Evolutionary conservation across 2,888 invertebrate genomes (phyloP), one percentile per base, ranked within the genome.

Genomic region (Gymnosoma rotundatum): DNA sequence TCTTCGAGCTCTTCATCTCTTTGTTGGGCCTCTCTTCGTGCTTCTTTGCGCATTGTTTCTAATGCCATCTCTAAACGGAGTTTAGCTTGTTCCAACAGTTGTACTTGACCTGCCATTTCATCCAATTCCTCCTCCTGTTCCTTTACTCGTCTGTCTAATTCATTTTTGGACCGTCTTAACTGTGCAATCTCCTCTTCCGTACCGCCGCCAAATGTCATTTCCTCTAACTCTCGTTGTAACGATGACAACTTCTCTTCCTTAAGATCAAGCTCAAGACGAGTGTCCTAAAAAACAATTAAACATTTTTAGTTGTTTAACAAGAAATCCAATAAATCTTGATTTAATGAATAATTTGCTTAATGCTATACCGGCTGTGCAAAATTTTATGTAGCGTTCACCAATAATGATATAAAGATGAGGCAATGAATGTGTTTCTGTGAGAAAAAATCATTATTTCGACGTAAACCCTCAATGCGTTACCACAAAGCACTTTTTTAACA

Each of bases 61-160:
- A 98, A 92, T 58, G 96, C 94, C 98, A 99, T 98, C 93, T 99
- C 98, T 86, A 99, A 93, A 1, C 98, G 94, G 36, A 98, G 93
- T 92, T 98, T 98, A 2, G 97, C 96, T 92, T 98, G 98, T 91
- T 98, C 98, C 89, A 99, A 93, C 88, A 98, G 93, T 92, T 95
- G 95, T 89, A 97, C 96, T 93, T 97, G 96, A 6, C 98, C 98
- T 4, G 98, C 98, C 90, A 98, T 94, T 90, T 99, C 99, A 90
- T 99, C 99, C 69, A 99, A 93, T 91, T 99, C 99, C 91, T 99
- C 98, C 90, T 98, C 98, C 93, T 97, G 97, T 90, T 97, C 97
- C 85, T 97, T 95, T 42, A 95, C 93, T 86, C 97, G 95, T 56
- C 96, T 93, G 91, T 98, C 98, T 83, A 98, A 94, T 87, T 98